Conservation (phyloP, 2,113 vertebrate genomes). For the Symphodus melops region DNA sequence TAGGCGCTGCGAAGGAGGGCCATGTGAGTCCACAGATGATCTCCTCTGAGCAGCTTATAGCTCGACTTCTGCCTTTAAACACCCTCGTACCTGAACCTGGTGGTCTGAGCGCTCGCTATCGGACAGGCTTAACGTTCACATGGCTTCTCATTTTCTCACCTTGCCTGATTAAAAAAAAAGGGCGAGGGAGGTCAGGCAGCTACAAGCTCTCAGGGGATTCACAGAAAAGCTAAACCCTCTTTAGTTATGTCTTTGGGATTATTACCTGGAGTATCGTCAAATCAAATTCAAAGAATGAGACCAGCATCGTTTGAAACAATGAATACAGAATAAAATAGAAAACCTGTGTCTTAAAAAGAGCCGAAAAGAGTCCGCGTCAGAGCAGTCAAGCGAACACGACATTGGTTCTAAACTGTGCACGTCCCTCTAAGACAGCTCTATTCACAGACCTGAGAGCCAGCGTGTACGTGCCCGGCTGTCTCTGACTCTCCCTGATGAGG, state of each 20-base stretch:
- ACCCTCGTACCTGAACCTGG: constrained; percentile 10
- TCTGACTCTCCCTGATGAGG: constrained; percentile 98
- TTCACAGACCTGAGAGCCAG: constrained; percentile 89
- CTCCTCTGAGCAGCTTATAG: constrained; percentile 21
- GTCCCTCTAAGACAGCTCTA: neutral
- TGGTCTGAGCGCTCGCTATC: neutral
- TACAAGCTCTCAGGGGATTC: neutral
- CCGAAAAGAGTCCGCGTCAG: neutral
- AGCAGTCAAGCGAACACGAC: neutral
- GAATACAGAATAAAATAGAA: too few relatives aligned
- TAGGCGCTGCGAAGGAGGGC: neutral
- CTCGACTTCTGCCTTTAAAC: constrained; percentile 6
- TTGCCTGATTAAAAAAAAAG: neutral
- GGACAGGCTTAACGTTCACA: neutral
- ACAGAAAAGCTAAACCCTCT: neutral
- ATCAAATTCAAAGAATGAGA: too few relatives aligned
- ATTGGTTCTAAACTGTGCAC: neutral
- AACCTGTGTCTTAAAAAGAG: too few relatives aligned
- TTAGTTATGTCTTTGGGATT: too few relatives aligned
- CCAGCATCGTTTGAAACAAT: too few relatives aligned
- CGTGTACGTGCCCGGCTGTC: constrained; percentile 97
- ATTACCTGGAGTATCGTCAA: too few relatives aligned
- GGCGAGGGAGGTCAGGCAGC: neutral
- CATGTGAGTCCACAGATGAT: constrained; percentile 35
- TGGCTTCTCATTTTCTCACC: neutral